Conservation (phyloP, 2,888 invertebrate genomes). For the Dicyrtomina minuta region DNA sequence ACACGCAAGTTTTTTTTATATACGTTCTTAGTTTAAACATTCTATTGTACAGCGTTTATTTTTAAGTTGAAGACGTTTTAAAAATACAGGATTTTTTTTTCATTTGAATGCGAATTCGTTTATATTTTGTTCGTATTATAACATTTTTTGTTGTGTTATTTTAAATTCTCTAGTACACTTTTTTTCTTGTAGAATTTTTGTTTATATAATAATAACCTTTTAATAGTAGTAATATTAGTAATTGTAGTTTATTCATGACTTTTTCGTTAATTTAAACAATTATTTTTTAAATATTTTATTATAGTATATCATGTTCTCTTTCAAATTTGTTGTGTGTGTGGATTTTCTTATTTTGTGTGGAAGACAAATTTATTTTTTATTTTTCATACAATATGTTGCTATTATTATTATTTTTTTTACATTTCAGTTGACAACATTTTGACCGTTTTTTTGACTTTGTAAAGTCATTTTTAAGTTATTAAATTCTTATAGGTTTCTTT, state of each 20-base stretch:
- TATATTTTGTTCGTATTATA: conserved; percentile 13
- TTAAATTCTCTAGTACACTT: not conserved
- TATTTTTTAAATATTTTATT: conserved; percentile 9
- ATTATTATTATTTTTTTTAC: not conserved
- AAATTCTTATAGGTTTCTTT: not conserved
- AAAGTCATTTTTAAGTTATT: not conserved
- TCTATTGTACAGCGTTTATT: conserved; percentile 15
- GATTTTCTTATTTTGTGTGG: conserved; percentile 16
- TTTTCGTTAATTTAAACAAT: not conserved
- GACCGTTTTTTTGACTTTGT: not conserved
- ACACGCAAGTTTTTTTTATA: conserved; percentile 12
- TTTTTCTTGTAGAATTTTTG: not conserved
- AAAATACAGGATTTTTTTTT: conserved; percentile 21
- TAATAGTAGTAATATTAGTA: not conserved
- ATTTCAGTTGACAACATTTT: not conserved
- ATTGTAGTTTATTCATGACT: too few relatives aligned
- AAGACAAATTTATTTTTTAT: conserved; percentile 18
- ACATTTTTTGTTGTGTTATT: too few relatives aligned
- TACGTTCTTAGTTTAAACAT: conserved; percentile 7
- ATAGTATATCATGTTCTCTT: conserved; percentile 2
- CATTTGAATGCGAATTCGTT: conserved; percentile 25
- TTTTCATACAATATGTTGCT: conserved; percentile 13
- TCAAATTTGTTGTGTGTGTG: conserved; percentile 19
- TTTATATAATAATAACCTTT: not conserved
- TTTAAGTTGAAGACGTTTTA: conserved; percentile 7